Conservation (phyloP, 2,113 vertebrate genomes). For the Lonchura striata region DNA sequence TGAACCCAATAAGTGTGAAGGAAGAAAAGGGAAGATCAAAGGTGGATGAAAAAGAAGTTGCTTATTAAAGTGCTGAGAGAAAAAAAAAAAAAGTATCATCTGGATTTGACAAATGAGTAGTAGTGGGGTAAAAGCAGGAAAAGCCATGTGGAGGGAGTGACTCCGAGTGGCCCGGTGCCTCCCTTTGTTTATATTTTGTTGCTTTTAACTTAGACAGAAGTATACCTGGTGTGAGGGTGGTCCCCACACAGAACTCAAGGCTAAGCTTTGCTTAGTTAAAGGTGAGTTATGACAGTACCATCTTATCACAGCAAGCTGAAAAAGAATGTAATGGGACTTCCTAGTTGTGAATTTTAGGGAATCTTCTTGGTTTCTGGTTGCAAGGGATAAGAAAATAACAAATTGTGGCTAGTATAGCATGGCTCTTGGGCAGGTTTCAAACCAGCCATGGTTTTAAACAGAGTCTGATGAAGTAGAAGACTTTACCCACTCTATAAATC, state of each 20-base stretch:
- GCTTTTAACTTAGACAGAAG: background rate
- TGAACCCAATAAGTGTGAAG: background rate
- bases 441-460: background rate
- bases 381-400: background rate
- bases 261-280: constrained; percentile 18
- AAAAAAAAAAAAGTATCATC: background rate
- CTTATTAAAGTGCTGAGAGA: background rate
- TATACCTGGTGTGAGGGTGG: background rate
- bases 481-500: background rate
- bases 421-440: background rate
- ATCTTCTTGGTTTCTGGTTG: background rate
- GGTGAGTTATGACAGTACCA: background rate
- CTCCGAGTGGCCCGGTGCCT: background rate
- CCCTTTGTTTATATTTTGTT: background rate
- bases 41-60: background rate
- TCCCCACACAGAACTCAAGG: background rate
- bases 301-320: background rate
- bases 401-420: background rate
- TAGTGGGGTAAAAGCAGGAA: background rate
- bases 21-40: background rate
- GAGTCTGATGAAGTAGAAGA: background rate
- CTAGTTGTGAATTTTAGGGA: background rate
- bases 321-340: background rate
- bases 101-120: background rate
- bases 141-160: background rate